phyloP scores from a whole-genome alignment of 2,797 vertebrate genomes.

The Arrhamphus sclerolepis region DNA sequence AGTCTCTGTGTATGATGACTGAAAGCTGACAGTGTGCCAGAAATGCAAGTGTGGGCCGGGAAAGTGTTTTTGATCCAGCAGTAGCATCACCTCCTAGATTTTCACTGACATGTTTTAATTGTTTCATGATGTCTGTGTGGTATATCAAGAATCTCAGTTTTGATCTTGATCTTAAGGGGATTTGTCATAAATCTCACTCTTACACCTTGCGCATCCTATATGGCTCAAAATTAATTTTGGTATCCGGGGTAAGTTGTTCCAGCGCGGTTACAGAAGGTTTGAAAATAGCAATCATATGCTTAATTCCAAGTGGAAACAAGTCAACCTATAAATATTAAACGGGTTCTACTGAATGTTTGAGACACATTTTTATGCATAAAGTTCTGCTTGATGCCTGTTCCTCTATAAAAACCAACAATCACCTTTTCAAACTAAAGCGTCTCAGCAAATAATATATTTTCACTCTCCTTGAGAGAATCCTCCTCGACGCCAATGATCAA shows the following conservation, averaged over 20 bases:
- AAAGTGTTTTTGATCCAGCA: background rate
- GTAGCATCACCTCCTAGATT: slow-evolving; percentile 4
- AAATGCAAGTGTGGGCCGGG: background rate
- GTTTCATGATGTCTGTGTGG: background rate
- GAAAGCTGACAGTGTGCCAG: slow-evolving; percentile 17
- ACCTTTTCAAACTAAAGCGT: background rate
- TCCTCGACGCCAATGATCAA: too few relatives aligned
- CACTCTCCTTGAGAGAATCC: too few relatives aligned
- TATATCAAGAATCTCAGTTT: background rate
- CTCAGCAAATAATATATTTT: too few relatives aligned
- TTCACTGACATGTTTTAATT: slow-evolving; percentile 12
- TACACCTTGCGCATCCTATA: background rate
- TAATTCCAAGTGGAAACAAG: background rate
- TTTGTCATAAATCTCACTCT: background rate
- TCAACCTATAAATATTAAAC: background rate
- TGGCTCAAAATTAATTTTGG: background rate
- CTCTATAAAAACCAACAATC: background rate
- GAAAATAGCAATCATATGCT: too few relatives aligned
- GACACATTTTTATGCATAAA: background rate
- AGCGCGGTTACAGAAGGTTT: too few relatives aligned
- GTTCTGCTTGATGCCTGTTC: background rate
- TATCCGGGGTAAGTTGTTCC: too few relatives aligned
- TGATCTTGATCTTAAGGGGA: background rate
- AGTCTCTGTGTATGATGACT: slow-evolving; percentile 1
- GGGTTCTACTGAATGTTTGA: background rate